These are phyloP conservation scores for Microtus oregoni DNA, from an alignment of 2,113 vertebrate species.

Conservation along the genomic window DNA sequence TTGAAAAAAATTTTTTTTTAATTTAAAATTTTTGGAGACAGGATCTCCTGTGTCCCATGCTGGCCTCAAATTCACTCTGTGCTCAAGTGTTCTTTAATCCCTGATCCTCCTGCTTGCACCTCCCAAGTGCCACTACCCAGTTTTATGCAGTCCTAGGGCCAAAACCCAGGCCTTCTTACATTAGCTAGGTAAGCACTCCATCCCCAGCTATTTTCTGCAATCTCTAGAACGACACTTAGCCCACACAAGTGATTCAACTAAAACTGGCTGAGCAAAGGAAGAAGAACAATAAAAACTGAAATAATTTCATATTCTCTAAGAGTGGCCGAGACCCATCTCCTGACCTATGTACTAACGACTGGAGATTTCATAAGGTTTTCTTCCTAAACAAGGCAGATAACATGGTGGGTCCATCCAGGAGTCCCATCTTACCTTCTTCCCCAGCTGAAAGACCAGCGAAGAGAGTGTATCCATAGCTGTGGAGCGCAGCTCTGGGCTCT, in stretches of 20 bases:
- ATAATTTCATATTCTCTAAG: not conserved
- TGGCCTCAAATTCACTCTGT: not conserved
- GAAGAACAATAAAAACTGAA: not conserved
- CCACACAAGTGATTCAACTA: not conserved
- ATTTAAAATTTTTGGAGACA: not conserved
- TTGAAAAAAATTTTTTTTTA: not conserved
- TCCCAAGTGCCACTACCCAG: not conserved
- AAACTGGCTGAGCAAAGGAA: conserved; percentile 10
- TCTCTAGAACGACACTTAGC: not conserved
- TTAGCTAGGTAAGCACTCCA: not conserved
- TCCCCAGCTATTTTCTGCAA: not conserved
- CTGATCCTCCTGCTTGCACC: not conserved
- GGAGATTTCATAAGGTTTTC: not conserved
- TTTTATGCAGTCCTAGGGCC: not conserved
- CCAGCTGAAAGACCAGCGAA: conserved; percentile 97
- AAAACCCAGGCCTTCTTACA: not conserved
- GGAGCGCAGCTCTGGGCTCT: conserved; percentile 94
- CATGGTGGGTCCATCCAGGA: fast-evolving
- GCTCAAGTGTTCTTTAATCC: not conserved
- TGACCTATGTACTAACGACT: not conserved
- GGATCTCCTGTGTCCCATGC: not conserved
- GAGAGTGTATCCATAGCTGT: conserved; percentile 98
- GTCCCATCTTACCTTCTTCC: conserved; percentile 94
- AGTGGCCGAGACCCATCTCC: not conserved
- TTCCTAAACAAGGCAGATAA: not conserved